Conservation (phyloP, 2,888 invertebrate genomes). For the Falcaria lacertinaria region DNA sequence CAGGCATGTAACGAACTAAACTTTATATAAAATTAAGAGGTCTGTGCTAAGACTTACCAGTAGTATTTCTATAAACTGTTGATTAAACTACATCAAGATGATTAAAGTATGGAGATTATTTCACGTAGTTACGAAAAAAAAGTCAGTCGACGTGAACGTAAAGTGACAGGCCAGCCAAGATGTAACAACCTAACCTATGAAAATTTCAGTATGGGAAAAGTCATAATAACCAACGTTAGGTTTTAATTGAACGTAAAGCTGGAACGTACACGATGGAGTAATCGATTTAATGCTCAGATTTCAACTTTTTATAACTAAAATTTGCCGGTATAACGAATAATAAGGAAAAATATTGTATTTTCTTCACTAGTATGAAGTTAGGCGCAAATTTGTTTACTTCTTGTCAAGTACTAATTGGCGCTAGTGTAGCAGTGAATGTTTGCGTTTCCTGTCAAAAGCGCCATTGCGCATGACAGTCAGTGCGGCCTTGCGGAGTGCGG, state of each 20-base stretch:
- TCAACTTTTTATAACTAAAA: conserved; percentile 6
- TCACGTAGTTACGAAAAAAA: too few species aligned
- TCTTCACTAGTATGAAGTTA: conserved; percentile 41
- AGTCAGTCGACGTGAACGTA: conserved; percentile 7
- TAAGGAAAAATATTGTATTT: conserved; percentile 32
- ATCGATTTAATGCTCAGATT: conserved; percentile 4
- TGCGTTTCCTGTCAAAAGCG: conserved; percentile 77
- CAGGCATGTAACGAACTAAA: too few species aligned
- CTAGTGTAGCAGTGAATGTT: conserved; percentile 74
- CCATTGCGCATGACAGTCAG: conserved; percentile 80
- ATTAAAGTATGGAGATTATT: conserved; percentile 9
- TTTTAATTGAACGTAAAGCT: too few species aligned
- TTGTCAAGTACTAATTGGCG: conserved; percentile 67
- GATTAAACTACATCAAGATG: conserved; percentile 1
- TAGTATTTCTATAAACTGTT: too few species aligned
- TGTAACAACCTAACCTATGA: too few species aligned
- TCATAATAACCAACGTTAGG: not conserved
- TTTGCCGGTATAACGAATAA: conserved; percentile 15
- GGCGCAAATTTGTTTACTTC: conserved; percentile 41
- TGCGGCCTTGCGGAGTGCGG: conserved; percentile 80
- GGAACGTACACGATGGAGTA: conserved; percentile 1
- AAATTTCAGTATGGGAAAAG: too few species aligned
- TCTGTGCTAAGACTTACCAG: too few species aligned
- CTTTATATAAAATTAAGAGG: too few species aligned
- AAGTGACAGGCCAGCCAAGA: conserved; percentile 1